Evolutionary conservation across 2,113 vertebrate species (phyloP).

Genomic region (Silurus glanis): DNA sequence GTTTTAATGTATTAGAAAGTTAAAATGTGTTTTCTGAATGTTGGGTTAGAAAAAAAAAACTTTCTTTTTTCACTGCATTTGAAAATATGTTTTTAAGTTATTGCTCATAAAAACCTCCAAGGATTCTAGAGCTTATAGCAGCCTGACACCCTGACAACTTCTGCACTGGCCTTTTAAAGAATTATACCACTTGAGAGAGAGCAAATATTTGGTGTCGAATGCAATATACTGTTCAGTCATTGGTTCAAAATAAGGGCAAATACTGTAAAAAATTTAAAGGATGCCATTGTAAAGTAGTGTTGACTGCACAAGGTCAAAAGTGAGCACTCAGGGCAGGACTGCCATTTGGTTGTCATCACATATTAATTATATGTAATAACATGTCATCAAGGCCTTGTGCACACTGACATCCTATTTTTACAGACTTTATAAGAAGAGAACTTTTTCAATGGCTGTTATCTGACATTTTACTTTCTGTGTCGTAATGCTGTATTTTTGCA

Average conservation of each 20-base stretch:
- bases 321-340: not conserved
- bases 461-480: not conserved
- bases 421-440: not conserved
- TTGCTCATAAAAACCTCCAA: no score
- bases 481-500: conserved; percentile 1
- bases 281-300: not conserved
- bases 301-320: conserved; percentile 24
- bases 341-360: conserved; percentile 23
- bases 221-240: not conserved
- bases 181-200: not conserved
- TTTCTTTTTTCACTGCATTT: not conserved
- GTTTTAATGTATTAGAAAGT: not conserved
- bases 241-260: not conserved
- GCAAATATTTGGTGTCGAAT: not conserved
- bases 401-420: conserved; percentile 5
- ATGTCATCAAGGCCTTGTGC: not conserved
- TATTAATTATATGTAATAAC: conserved; percentile 35
- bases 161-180: not conserved
- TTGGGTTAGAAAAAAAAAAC: no score
- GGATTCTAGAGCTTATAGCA: no score
- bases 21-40: no score
- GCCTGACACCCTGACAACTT: not conserved
- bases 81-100: not conserved
- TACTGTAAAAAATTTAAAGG: not conserved
- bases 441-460: not conserved